phyloP scores from a whole-genome alignment of 2,797 vertebrate species.

The Phrynocephalus vlangalii region DNA sequence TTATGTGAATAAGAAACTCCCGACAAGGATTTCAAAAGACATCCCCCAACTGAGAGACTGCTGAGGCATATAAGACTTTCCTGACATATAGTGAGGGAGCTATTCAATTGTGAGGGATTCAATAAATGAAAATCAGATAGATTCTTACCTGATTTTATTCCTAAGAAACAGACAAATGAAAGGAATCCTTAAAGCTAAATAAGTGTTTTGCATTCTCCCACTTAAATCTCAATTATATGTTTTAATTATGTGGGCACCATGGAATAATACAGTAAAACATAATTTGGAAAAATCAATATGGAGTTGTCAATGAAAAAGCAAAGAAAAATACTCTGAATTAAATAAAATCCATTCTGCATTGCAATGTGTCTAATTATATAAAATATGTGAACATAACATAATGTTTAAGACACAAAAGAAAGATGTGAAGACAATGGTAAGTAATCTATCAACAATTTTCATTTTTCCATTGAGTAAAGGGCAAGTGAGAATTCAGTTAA shows the following conservation, averaged over 20 bases:
- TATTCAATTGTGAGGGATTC: no score
- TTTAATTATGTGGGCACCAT: slow-evolving; percentile 30
- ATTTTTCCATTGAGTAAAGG: slow-evolving; percentile 58
- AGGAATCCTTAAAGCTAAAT: slow-evolving; percentile 28
- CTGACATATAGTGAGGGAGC: not conserved
- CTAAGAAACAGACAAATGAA: not conserved
- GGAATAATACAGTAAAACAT: slow-evolving; percentile 30
- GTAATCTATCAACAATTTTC: slow-evolving; percentile 56
- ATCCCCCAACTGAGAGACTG: not conserved
- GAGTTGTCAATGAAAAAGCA: slow-evolving; percentile 51
- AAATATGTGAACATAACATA: slow-evolving; percentile 33
- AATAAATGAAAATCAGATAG: not conserved
- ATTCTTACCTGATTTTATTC: not conserved
- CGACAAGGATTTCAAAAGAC: not conserved
- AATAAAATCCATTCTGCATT: slow-evolving; percentile 45
- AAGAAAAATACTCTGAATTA: slow-evolving; percentile 50
- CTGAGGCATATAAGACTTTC: not conserved
- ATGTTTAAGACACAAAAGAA: slow-evolving; percentile 55
- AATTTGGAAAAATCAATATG: slow-evolving; percentile 54
- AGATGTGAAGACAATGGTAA: slow-evolving; percentile 46
- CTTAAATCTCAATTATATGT: slow-evolving; percentile 23
- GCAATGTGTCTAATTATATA: slow-evolving; percentile 33
- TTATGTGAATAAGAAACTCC: not conserved
- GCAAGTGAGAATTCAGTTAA: slow-evolving; percentile 39
- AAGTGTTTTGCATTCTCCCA: slow-evolving; percentile 35